Conservation (phyloP, 2,888 invertebrate genomes). For the Tiphia femorata region DNA sequence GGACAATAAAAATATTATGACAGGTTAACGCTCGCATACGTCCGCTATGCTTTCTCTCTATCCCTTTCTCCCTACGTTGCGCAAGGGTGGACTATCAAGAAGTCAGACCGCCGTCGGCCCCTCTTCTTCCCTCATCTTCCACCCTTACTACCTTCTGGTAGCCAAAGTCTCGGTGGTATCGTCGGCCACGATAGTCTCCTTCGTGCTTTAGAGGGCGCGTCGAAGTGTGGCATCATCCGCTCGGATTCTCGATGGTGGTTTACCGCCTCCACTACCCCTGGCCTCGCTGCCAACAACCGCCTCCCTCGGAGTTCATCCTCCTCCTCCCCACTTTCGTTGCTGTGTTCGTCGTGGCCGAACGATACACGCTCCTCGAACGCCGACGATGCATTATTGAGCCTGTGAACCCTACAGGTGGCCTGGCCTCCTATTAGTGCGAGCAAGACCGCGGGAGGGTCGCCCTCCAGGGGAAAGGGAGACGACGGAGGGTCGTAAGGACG, state of each 20-base stretch:
- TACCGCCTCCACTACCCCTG: too few species aligned
- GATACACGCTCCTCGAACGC: slow-evolving; percentile 53
- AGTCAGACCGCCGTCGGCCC: slow-evolving; percentile 34
- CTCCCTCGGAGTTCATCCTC: too few species aligned
- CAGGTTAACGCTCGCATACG: slow-evolving; percentile 38
- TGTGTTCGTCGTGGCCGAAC: slow-evolving; percentile 43
- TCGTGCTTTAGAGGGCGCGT: slow-evolving; percentile 25
- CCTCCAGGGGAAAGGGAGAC: slow-evolving; percentile 20
- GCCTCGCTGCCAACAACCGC: too few species aligned
- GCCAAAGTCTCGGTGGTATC: slow-evolving; percentile 16
- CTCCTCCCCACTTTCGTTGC: too few species aligned
- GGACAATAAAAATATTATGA: slow-evolving; percentile 45
- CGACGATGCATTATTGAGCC: slow-evolving; percentile 65
- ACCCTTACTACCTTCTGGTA: neutral
- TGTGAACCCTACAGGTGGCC: slow-evolving; percentile 66
- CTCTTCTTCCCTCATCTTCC: neutral
- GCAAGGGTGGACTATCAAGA: slow-evolving; percentile 26
- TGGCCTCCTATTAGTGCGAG: slow-evolving; percentile 52
- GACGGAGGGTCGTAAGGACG: slow-evolving; percentile 16
- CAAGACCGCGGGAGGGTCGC: slow-evolving; percentile 36
- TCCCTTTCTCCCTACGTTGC: too few species aligned
- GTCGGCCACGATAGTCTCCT: slow-evolving; percentile 5
- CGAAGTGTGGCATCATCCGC: slow-evolving; percentile 37
- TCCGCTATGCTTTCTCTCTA: too few species aligned
- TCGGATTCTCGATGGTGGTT: slow-evolving; percentile 34